Percentiles rank a stretch among this genome's conserved stretches.
Evolutionary conservation across 2,888 invertebrate species (phyloP).

Genomic region (Harpagoxenus sublaevis): DNA sequence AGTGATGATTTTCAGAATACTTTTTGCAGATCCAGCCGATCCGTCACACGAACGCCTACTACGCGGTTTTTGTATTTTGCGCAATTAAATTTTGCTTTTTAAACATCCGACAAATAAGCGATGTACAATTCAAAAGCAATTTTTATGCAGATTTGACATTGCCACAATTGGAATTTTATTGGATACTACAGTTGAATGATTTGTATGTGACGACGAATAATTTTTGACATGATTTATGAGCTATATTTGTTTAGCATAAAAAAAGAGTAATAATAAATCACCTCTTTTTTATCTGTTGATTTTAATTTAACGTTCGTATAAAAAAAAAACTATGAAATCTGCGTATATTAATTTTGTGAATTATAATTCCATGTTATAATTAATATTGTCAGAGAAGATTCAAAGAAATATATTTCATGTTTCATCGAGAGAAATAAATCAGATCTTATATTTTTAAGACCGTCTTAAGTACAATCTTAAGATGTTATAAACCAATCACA

Average conservation of each 20-base stretch:
- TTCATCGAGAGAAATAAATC: neutral
- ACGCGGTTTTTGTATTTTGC: neutral
- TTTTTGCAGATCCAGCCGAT: slow-evolving; percentile 2
- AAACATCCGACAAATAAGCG: neutral
- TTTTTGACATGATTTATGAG: neutral
- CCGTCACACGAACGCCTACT: neutral
- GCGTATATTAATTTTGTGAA: neutral
- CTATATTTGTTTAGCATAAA: neutral
- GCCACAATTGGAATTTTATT: neutral
- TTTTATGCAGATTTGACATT: slow-evolving; percentile 23
- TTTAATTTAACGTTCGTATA: neutral
- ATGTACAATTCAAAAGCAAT: neutral
- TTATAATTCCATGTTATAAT: neutral
- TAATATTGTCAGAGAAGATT: neutral
- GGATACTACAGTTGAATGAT: neutral
- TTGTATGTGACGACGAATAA: slow-evolving; percentile 1
- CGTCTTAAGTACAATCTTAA: too few species aligned
- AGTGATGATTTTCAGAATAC: neutral
- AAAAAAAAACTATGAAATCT: neutral
- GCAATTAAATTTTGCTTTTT: neutral
- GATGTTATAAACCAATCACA: too few species aligned
- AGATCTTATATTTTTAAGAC: too few species aligned
- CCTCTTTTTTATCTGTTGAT: neutral
- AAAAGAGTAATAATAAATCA: slow-evolving; percentile 1
- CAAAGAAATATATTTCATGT: neutral